Conservation (phyloP, 2,113 vertebrate species). For the Melanotaenia duboulayi region DNA sequence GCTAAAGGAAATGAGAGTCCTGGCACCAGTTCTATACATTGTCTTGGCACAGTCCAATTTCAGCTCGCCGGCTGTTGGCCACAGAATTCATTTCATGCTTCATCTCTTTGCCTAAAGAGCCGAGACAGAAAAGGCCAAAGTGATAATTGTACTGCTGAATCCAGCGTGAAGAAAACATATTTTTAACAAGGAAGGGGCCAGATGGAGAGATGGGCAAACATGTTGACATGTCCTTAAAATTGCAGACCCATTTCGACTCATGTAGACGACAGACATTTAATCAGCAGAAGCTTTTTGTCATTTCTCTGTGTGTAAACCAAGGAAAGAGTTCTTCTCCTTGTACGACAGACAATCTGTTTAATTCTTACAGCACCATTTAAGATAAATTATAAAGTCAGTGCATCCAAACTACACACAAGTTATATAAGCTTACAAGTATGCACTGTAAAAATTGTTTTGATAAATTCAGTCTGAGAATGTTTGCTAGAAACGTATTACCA, state of each 20-base stretch:
- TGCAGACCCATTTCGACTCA: slow-evolving; percentile 12
- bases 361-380: background rate
- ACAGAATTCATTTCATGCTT: slow-evolving; percentile 74
- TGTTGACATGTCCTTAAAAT: slow-evolving; percentile 31
- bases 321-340: background rate
- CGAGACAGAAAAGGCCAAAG: slow-evolving; percentile 49
- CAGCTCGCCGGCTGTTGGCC: slow-evolving; percentile 52
- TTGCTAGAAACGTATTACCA: too few species aligned
- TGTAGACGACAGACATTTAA: slow-evolving; percentile 10
- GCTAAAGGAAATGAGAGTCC: slow-evolving; percentile 42
- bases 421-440: too few species aligned
- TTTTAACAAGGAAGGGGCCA: slow-evolving; percentile 44
- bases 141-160: slow-evolving; percentile 64
- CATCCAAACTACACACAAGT: too few species aligned
- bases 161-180: slow-evolving; percentile 65
- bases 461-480: too few species aligned
- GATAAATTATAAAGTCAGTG: background rate
- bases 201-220: slow-evolving; percentile 1
- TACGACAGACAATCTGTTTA: background rate
- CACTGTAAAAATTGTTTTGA: too few species aligned
- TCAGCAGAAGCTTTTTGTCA: slow-evolving; percentile 7
- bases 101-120: slow-evolving; percentile 64
- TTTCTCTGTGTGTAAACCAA: background rate
- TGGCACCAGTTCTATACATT: slow-evolving; percentile 48
- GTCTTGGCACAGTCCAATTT: slow-evolving; percentile 57